Percentiles rank a stretch among this genome's conserved stretches.
Evolutionary conservation across 1,140 invertebrate genomes (phyloP).

Genomic region (Drosophila nannoptera): DNA sequence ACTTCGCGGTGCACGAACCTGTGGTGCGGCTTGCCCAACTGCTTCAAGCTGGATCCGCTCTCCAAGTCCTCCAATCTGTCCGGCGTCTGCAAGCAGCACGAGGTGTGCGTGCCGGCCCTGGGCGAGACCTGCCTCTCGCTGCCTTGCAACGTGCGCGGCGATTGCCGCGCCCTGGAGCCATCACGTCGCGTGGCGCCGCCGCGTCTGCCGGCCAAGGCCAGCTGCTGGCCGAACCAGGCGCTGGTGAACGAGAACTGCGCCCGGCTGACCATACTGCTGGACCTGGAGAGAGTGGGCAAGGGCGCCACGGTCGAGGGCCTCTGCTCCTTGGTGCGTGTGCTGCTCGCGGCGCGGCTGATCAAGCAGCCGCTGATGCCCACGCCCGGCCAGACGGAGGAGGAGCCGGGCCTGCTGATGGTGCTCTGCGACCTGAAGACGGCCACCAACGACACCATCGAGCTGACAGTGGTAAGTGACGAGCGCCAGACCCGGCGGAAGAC

Average conservation of each 20-base stretch:
- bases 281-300: conserved; percentile 83
- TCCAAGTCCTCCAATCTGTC: conserved; percentile 80
- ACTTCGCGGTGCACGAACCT: conserved; percentile 89
- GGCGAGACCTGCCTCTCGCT: conserved; percentile 88
- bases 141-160: conserved; percentile 88
- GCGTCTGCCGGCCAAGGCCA: conserved; percentile 85
- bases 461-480: conserved; percentile 87
- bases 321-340: conserved; percentile 84
- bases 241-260: conserved; percentile 86
- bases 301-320: conserved; percentile 87
- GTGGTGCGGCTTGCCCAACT: conserved; percentile 91
- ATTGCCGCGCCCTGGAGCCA: conserved; percentile 87
- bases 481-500: not conserved
- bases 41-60: conserved; percentile 81
- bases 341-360: conserved; percentile 83
- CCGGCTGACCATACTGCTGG: conserved; percentile 85
- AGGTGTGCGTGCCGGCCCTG: conserved; percentile 86
- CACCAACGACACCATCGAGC: conserved; percentile 90
- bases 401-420: conserved; percentile 83
- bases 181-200: conserved; percentile 87
- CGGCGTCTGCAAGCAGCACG: conserved; percentile 69
- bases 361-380: conserved; percentile 51
- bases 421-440: conserved; percentile 89
- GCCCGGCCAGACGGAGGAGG: conserved; percentile 32
- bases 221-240: conserved; percentile 89